Evolutionary conservation across 1,140 invertebrate genomes (phyloP), one percentile per base, ranked within the genome.

Genomic region (Hirudo medicinalis): DNA sequence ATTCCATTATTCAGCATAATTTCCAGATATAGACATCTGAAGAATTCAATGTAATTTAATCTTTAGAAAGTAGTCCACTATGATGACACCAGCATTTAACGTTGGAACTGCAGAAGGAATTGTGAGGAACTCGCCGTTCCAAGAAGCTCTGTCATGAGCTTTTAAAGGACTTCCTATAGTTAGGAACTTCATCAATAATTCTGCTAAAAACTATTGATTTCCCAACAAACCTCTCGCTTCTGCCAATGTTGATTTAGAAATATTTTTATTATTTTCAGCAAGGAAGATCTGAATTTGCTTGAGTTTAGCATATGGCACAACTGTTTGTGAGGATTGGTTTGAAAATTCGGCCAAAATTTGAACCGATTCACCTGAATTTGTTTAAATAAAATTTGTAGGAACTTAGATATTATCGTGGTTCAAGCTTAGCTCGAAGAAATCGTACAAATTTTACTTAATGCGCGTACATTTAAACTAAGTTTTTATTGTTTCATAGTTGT

Each of bases 291-390:
- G 84, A 66, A 82, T 82, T 74, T 85, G 84, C 72, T 84, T 81
- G 9, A 85, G 76, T 9, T 82, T 82, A 25, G 83, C 83, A 71
- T 82, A 82, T 3, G 83, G 84, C 67, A 83, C 81, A 20, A 84
- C 79, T 27, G 81, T 83, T 54, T 83, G 76, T 27, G 79, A 82
- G 9, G 83, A 83, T 54, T 81, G 79, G 72, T 85, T 85, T 75
- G 84, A 83, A 80, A 84, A 84, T 68, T 84, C 81, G 3, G 83
- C 83, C 57, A 79, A 84, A n/a, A 85, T 82, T 19, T 81, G 80
- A 71, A 84, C 83, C 2, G 83, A 84, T 76, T 85, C 83, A 71
- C 83, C 83, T 83, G 75, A 49, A 77, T 78, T 15, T 8, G 6
- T 43, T 6, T 55, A 11, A 49, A 8, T 49, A 17, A 20, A 69